A percentile compares a stretch with the other conserved stretches of the same genome.
Evolutionary conservation across 2,113 vertebrate genomes (phyloP).

Genomic region (Leptobrachium leishanense): DNA sequence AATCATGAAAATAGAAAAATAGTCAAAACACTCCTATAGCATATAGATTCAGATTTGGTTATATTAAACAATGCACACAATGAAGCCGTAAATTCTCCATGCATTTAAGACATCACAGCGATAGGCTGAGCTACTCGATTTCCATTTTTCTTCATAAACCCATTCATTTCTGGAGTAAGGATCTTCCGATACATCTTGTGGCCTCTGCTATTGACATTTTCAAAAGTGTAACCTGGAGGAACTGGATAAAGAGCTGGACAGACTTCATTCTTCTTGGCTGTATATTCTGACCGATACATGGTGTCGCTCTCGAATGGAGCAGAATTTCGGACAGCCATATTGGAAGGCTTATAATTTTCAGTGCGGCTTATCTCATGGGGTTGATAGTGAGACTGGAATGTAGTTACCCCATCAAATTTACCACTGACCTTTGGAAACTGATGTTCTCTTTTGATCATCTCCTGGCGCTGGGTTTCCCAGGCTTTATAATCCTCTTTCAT

Average conservation of each 20-base stretch:
- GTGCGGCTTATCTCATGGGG: slow-evolving; percentile 64
- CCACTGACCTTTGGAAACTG: slow-evolving; percentile 67
- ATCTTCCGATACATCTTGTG: slow-evolving; percentile 74
- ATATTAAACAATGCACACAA: not conserved
- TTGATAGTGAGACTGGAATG: slow-evolving; percentile 74
- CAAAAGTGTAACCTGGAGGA: slow-evolving; percentile 72
- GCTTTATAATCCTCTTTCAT: slow-evolving; percentile 75
- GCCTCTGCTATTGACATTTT: slow-evolving; percentile 67
- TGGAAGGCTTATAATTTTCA: slow-evolving; percentile 69
- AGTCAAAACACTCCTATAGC: too few species aligned
- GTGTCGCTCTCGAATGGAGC: slow-evolving; percentile 69
- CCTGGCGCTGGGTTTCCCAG: slow-evolving; percentile 61
- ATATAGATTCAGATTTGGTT: too few species aligned
- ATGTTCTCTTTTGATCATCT: slow-evolving; percentile 60
- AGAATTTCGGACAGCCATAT: slow-evolving; percentile 2
- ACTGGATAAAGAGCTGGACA: slow-evolving; percentile 70
- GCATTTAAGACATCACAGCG: slow-evolving; percentile 52
- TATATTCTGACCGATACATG: slow-evolving; percentile 70
- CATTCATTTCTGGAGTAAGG: slow-evolving; percentile 49
- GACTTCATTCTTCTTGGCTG: slow-evolving; percentile 63
- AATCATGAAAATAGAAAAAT: not conserved
- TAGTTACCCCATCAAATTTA: slow-evolving; percentile 75
- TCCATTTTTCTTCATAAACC: not conserved
- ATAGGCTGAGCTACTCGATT: slow-evolving; percentile 56
- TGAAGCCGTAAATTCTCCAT: not conserved